These are phyloP conservation scores for Chiloscyllium punctatum DNA, from an alignment of 2,797 vertebrate genomes.

Conservation along the genomic window DNA sequence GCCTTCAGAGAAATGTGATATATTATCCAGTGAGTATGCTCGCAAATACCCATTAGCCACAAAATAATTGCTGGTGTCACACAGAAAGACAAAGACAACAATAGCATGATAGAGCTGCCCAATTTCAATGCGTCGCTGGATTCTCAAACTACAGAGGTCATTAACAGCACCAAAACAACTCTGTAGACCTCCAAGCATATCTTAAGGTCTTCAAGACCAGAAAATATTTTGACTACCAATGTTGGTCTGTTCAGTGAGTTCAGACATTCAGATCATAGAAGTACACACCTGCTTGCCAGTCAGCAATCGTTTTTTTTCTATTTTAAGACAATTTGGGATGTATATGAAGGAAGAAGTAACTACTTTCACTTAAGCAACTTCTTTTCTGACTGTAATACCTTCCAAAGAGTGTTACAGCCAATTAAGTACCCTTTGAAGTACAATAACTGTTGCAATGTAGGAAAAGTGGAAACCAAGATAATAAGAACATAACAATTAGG, in stretches of 20 bases:
- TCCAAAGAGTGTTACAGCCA: neutral
- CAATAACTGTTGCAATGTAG: neutral
- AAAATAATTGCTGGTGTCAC: conserved; percentile 1
- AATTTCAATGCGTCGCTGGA: neutral
- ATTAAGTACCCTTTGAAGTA: neutral
- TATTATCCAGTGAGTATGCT: neutral
- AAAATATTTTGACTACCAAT: neutral
- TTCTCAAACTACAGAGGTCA: neutral
- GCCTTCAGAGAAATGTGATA: neutral
- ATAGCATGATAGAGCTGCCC: neutral
- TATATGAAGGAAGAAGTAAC: too few species aligned
- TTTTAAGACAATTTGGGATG: neutral
- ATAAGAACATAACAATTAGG: too few species aligned
- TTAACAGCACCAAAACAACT: neutral
- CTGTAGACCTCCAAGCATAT: neutral
- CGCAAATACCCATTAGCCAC: neutral
- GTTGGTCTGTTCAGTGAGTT: neutral
- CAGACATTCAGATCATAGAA: neutral
- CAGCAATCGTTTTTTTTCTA: neutral
- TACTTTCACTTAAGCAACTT: too few species aligned
- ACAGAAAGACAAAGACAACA: neutral
- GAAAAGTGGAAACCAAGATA: neutral
- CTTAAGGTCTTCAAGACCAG: neutral
- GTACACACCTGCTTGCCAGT: neutral
- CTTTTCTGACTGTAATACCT: neutral